A percentile compares a stretch with the other conserved stretches of the same genome.
Conservation (phyloP, 2,113 vertebrate species). For the Gymnarchus niloticus region DNA sequence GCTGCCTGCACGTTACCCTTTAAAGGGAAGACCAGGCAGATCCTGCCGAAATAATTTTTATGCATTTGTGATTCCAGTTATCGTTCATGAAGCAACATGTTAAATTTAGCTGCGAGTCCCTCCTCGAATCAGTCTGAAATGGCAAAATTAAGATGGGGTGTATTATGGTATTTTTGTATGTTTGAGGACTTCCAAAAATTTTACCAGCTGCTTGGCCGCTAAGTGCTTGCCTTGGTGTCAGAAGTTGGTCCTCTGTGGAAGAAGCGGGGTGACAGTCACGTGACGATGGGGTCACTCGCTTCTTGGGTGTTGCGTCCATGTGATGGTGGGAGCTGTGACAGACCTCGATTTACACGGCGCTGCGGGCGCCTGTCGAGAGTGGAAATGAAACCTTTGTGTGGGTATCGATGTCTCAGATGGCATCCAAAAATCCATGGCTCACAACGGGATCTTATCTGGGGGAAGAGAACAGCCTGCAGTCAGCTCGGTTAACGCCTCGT, state of each 20-base stretch:
- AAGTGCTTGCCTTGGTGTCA: too few species aligned
- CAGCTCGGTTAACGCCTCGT: neutral
- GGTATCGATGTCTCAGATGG: neutral
- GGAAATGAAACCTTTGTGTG: too few species aligned
- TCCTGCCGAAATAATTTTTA: too few species aligned
- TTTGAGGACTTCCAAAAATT: neutral
- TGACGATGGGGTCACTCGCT: too few species aligned
- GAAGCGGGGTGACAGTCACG: neutral
- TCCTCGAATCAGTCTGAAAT: neutral
- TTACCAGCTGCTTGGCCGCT: too few species aligned
- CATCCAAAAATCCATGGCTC: neutral
- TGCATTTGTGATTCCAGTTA: too few species aligned
- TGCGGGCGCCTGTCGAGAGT: too few species aligned
- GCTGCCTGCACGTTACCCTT: too few species aligned
- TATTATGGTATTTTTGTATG: neutral
- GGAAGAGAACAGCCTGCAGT: neutral
- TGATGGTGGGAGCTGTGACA: neutral
- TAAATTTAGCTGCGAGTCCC: neutral
- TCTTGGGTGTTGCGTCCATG: neutral
- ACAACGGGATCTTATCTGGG: neutral
- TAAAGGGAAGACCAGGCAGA: too few species aligned
- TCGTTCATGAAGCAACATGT: too few species aligned
- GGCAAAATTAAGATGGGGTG: neutral
- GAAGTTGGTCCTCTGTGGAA: neutral
- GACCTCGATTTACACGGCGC: too few species aligned